Evolutionary conservation across 1,140 invertebrate species (phyloP).

Genomic region (Drosophila ironensis): DNA sequence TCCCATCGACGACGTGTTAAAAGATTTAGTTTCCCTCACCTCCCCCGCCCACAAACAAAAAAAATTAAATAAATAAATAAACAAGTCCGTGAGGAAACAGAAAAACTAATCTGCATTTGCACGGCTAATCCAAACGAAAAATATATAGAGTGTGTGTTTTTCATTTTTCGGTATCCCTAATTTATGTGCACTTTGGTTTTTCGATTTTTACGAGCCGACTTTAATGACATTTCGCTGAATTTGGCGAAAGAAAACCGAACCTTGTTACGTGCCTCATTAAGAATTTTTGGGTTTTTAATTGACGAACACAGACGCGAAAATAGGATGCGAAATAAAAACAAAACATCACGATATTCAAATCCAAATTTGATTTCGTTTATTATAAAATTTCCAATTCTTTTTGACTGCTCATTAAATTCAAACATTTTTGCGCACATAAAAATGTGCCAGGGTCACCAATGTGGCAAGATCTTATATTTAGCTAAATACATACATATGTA

Average conservation of each 20-base stretch:
- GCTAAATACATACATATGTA: neutral
- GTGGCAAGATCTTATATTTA: too few relatives aligned
- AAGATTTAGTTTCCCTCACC: slow-evolving; percentile 44
- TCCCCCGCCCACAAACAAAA: too few relatives aligned
- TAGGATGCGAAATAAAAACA: slow-evolving; percentile 3
- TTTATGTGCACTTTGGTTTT: slow-evolving; percentile 40
- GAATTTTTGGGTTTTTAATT: slow-evolving; percentile 73
- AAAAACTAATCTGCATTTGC: neutral
- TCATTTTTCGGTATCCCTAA: slow-evolving; percentile 7
- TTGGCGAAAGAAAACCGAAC: slow-evolving; percentile 28
- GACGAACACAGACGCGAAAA: slow-evolving; percentile 11
- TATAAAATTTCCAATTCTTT: slow-evolving; percentile 39
- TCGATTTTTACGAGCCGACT: slow-evolving; percentile 60
- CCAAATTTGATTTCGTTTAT: slow-evolving; percentile 24
- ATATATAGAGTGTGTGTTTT: slow-evolving; percentile 29
- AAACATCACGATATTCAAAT: slow-evolving; percentile 20
- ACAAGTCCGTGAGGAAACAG: neutral
- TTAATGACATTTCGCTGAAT: slow-evolving; percentile 71
- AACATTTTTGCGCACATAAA: too few relatives aligned
- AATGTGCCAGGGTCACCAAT: slow-evolving; percentile 19
- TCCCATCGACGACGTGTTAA: slow-evolving; percentile 48
- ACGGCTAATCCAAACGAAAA: slow-evolving; percentile 19
- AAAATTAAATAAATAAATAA: neutral
- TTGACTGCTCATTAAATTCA: slow-evolving; percentile 23
- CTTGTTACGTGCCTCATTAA: slow-evolving; percentile 76